Percentiles rank a stretch among this genome's conserved stretches.
These are phyloP conservation scores for Drosophila acutilabella DNA, from an alignment of 2,888 invertebrate species.

Conservation along the genomic window DNA sequence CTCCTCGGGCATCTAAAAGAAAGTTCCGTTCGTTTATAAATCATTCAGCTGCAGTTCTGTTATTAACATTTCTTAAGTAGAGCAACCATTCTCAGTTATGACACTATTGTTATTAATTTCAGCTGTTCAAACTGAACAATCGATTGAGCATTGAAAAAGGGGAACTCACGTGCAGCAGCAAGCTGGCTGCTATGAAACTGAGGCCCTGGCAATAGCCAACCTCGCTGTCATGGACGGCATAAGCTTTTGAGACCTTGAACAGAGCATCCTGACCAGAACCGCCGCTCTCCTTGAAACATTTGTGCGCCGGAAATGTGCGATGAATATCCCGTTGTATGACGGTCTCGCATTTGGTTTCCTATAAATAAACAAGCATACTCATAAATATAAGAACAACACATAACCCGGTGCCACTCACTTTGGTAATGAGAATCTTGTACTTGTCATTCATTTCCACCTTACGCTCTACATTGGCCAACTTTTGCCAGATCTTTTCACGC, in stretches of 20 bases:
- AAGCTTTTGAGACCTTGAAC: constrained; percentile 97
- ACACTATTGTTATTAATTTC: neutral
- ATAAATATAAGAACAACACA: neutral
- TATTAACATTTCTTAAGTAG: neutral
- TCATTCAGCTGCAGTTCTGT: constrained; percentile 24
- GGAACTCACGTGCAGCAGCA: constrained; percentile 95
- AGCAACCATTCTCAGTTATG: neutral
- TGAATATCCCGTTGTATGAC: constrained; percentile 98
- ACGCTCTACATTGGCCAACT: constrained; percentile 94
- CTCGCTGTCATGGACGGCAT: constrained; percentile 98
- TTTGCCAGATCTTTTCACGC: constrained; percentile 98
- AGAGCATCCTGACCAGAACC: constrained; percentile 97
- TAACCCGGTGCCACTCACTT: constrained; percentile 87
- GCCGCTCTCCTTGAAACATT: constrained; percentile 97
- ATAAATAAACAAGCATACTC: neutral
- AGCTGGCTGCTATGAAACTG: constrained; percentile 98
- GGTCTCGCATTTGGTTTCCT: constrained; percentile 97
- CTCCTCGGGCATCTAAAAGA: constrained; percentile 97
- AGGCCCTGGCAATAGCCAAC: constrained; percentile 99
- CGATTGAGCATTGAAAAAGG: no score
- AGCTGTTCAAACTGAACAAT: neutral
- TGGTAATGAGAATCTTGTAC: constrained; percentile 95
- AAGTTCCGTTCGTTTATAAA: neutral
- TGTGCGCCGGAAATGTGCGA: constrained; percentile 99
- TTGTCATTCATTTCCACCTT: constrained; percentile 95